Evolutionary conservation across 2,113 vertebrate genomes (phyloP).

Genomic region (Onychostoma macrolepis): DNA sequence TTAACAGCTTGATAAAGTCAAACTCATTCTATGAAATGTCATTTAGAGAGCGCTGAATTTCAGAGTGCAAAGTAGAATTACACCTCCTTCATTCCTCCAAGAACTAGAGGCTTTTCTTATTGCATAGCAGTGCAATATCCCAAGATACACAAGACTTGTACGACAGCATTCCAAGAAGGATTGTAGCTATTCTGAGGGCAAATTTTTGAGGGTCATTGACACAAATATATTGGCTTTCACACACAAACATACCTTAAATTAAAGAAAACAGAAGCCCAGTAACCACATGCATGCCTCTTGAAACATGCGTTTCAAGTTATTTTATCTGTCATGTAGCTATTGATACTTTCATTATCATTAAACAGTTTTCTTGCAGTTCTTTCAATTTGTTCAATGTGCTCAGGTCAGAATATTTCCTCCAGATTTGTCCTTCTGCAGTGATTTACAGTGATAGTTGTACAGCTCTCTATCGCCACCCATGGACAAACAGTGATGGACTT

Average conservation of each 20-base stretch:
- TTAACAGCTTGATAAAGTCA: background rate
- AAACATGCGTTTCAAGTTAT: background rate
- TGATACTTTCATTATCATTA: background rate
- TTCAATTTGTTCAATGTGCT: background rate
- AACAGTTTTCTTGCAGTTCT: background rate
- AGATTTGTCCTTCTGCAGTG: background rate
- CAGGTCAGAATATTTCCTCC: background rate
- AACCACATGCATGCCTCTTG: background rate
- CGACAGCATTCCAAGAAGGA: background rate
- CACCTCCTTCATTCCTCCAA: background rate
- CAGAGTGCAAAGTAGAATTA: background rate
- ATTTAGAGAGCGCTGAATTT: background rate
- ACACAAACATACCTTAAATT: background rate
- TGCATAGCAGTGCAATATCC: background rate
- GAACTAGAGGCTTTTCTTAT: background rate
- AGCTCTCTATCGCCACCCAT: slow-evolving; percentile 35
- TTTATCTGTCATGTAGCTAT: background rate
- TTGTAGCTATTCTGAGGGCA: background rate
- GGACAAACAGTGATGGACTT: background rate
- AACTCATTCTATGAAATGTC: background rate
- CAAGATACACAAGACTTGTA: background rate
- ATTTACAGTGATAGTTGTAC: background rate
- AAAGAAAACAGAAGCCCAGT: background rate
- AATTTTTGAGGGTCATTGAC: background rate
- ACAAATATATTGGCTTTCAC: background rate